phyloP scores from a whole-genome alignment of 2,797 vertebrate genomes.

The Florisuga fusca region DNA sequence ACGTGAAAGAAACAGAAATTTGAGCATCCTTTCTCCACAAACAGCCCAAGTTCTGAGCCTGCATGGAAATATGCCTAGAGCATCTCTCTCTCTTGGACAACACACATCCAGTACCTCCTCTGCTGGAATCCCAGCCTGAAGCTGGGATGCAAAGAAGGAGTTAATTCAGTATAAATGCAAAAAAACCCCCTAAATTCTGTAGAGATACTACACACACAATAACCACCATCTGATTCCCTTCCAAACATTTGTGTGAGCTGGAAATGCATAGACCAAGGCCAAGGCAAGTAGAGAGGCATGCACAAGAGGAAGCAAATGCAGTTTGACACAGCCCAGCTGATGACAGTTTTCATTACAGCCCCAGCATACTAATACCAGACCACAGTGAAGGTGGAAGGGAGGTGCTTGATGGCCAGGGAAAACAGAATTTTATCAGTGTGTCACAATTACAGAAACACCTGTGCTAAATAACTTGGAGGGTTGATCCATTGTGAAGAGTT shows the following conservation, averaged over 20 bases:
- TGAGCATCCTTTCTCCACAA: neutral
- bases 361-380: constrained; percentile 19
- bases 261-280: neutral
- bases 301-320: neutral
- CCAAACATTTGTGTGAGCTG: neutral
- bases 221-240: neutral
- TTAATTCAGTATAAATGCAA: neutral
- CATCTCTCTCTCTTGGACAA: neutral
- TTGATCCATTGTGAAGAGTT: constrained; percentile 11
- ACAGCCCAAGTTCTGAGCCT: neutral
- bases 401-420: constrained; percentile 34
- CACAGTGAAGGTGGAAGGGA: neutral
- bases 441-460: constrained; percentile 27
- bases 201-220: neutral
- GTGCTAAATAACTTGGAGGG: neutral
- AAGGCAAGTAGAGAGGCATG: neutral
- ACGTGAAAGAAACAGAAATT: neutral
- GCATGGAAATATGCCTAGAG: neutral
- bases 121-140: neutral
- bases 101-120: neutral
- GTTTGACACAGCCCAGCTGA: neutral
- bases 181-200: neutral
- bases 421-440: neutral
- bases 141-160: neutral
- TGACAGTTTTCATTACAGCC: neutral